Conservation (phyloP, 2,113 vertebrate species). For the Acinonyx jubatus region DNA sequence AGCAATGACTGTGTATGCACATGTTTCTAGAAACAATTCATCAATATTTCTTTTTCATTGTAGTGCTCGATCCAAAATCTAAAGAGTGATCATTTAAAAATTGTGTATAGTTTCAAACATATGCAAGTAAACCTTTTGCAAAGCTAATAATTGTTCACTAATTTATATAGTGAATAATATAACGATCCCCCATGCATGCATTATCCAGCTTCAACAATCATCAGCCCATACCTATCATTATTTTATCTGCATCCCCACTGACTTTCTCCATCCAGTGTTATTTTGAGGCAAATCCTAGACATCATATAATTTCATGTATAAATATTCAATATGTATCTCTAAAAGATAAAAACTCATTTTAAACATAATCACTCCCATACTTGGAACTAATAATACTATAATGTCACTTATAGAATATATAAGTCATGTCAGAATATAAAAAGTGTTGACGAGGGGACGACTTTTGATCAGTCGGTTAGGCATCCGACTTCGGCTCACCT, state of each 20-base stretch:
- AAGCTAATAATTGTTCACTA: slow-evolving; percentile 44
- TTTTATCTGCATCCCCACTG: not conserved
- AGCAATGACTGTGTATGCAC: not conserved
- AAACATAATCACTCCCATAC: not conserved
- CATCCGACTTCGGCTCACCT: too few relatives aligned
- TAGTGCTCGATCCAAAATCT: not conserved
- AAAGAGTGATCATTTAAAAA: slow-evolving; percentile 7
- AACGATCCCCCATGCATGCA: not conserved
- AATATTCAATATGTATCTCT: not conserved
- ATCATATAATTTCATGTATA: not conserved
- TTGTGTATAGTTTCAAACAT: slow-evolving; percentile 49
- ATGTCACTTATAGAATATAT: not conserved
- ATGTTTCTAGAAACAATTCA: slow-evolving; percentile 2
- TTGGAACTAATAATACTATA: slow-evolving; percentile 18
- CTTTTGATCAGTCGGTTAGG: too few relatives aligned
- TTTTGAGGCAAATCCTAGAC: slow-evolving; percentile 5
- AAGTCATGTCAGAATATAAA: not conserved
- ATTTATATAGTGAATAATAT: not conserved
- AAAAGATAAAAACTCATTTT: slow-evolving; percentile 38
- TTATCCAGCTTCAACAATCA: not conserved
- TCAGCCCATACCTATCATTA: not conserved
- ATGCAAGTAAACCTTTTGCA: not conserved
- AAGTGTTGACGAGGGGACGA: not conserved
- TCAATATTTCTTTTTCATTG: slow-evolving; percentile 7
- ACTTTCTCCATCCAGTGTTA: not conserved